These are phyloP conservation scores for Drosophila hawaiiensis DNA, from an alignment of 2,888 invertebrate genomes.

Conservation along the genomic window DNA sequence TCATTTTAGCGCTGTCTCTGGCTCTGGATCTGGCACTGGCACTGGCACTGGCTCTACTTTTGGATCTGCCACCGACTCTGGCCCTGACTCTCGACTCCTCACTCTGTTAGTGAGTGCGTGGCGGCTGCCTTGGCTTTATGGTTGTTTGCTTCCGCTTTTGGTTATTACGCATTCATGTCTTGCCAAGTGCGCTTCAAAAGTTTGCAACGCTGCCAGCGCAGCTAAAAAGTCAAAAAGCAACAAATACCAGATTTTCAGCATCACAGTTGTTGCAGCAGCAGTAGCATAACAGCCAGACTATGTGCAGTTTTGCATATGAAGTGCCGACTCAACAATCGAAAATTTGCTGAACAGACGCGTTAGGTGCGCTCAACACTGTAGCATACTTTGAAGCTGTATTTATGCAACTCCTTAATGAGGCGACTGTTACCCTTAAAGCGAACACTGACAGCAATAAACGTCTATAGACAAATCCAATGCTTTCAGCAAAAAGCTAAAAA, in stretches of 20 bases:
- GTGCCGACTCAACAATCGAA: slow-evolving; percentile 81
- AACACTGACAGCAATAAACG: slow-evolving; percentile 5
- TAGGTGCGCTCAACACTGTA: slow-evolving; percentile 66
- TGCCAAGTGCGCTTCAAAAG: slow-evolving; percentile 81
- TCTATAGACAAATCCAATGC: not conserved
- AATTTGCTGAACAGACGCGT: slow-evolving; percentile 79
- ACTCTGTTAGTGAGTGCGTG: slow-evolving; percentile 47
- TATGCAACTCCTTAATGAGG: slow-evolving; percentile 74
- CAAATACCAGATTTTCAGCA: slow-evolving; percentile 81
- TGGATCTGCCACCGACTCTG: slow-evolving; percentile 7
- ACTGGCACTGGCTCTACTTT: not conserved
- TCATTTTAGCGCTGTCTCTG: slow-evolving; percentile 8
- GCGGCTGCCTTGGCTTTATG: slow-evolving; percentile 75
- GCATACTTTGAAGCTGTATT: slow-evolving; percentile 73
- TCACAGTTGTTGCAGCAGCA: slow-evolving; percentile 40
- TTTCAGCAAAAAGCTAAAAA: slow-evolving; percentile 1
- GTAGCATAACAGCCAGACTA: slow-evolving; percentile 37
- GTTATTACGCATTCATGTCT: slow-evolving; percentile 82
- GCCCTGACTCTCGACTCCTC: slow-evolving; percentile 13
- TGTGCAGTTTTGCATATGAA: slow-evolving; percentile 76
- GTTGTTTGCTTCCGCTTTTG: slow-evolving; percentile 82
- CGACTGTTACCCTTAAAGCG: slow-evolving; percentile 27
- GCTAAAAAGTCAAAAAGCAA: slow-evolving; percentile 78
- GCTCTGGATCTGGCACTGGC: not conserved
- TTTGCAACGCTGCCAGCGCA: slow-evolving; percentile 56